Evolutionary conservation across 2,113 vertebrate species (phyloP), one percentile per base, ranked within the genome.

Genomic region (Cebidichthys violaceus): DNA sequence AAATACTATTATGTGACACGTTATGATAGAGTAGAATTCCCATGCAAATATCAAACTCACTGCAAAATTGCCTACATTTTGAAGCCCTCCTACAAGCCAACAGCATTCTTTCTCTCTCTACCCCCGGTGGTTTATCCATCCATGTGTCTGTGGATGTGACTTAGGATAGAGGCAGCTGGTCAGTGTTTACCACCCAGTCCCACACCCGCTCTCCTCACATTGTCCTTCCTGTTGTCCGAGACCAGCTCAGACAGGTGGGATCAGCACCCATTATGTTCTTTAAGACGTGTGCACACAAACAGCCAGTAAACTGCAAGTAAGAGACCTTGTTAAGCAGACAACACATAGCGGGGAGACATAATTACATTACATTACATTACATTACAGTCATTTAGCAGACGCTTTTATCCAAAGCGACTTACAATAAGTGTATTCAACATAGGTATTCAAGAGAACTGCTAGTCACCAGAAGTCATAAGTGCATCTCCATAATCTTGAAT

Each of bases 201-300:
- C 92, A 91, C 90, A 70, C 86, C 89, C 81, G 0, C 61, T 69
- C 33, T 77, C 45, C 24, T 60, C 27, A 84, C 73, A 90, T 92
- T 93, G 90, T 92, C 39, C 85, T 72, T 55, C 20, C 72, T n/a
- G 69, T 72, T 73, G 50, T 75, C 68, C 15, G 43, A 82, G 73
- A 78, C 39, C 61, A 69, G 75, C 89, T 90, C 82, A 94, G 50
- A 90, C 83, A 82, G 81, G 83, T 86, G 81, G 89, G 91, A 88
- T 93, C 90, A 89, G 67, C 86, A 72, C 67, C 67, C 71, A 84
- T 90, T 91, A 89, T 90, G 84, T 83, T 85, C 57, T 75, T 79
- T 86, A 93, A 92, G 83, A 91, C 92, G 77, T 59, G 45, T 74
- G 66, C 80, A 91, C 80, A 91, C 83, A 89, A 80, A 71, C n/a